Evolutionary conservation across 2,113 vertebrate species (phyloP).

Genomic region (Columbina picui): DNA sequence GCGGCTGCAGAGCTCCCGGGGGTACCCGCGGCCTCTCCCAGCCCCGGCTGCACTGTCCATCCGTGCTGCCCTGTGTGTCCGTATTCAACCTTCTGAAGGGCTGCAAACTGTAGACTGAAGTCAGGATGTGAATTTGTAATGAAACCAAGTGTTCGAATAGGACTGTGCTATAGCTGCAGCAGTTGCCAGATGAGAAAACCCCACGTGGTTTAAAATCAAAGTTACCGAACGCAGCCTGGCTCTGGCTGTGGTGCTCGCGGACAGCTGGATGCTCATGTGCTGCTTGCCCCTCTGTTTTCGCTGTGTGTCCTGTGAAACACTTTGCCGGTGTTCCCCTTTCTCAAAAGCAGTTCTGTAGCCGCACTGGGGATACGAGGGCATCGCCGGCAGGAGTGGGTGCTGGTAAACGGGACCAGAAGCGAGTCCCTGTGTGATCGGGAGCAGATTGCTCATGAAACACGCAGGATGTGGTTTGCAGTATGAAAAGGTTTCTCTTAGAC

Average conservation of each 20-base stretch:
- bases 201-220: background rate
- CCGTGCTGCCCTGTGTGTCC: background rate
- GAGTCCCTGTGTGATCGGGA: background rate
- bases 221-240: background rate
- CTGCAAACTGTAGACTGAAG: background rate
- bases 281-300: background rate
- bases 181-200: slow-evolving; percentile 2
- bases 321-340: background rate
- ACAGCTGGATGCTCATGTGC: background rate
- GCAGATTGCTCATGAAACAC: background rate
- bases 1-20: background rate
- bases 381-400: background rate
- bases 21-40: background rate
- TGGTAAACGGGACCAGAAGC: background rate
- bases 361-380: background rate
- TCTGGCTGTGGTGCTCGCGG: background rate
- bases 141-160: slow-evolving; percentile 20
- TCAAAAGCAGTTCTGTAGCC: background rate
- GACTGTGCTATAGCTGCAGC: background rate
- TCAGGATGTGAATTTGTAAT: slow-evolving; percentile 8
- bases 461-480: background rate
- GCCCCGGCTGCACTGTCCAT: rapidly evolving
- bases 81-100: background rate
- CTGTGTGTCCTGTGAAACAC: background rate
- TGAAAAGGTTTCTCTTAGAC: background rate